Evolutionary conservation across 2,888 invertebrate species (phyloP).

Genomic region (Lacanobia oleracea): DNA sequence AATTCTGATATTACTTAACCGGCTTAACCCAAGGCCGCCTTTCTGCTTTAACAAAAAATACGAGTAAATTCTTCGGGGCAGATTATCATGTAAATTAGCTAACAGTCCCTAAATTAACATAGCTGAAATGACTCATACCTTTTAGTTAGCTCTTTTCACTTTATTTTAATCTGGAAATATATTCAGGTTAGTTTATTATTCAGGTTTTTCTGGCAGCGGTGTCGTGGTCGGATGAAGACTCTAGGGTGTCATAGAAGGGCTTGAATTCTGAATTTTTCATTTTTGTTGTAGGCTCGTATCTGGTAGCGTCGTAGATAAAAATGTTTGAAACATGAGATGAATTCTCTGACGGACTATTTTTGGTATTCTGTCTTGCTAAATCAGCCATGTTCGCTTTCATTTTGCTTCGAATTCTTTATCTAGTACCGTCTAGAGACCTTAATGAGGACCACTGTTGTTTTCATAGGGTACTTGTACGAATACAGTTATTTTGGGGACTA

Average conservation of each 20-base stretch:
- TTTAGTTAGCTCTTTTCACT: slow-evolving; percentile 45
- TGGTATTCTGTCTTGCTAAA: neutral
- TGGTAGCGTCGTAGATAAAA: slow-evolving; percentile 28
- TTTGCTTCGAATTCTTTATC: neutral
- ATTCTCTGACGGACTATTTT: slow-evolving; percentile 12
- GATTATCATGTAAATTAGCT: slow-evolving; percentile 64
- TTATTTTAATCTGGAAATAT: slow-evolving; percentile 42
- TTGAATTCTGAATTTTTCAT: slow-evolving; percentile 62
- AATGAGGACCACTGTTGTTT: neutral
- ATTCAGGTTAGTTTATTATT: slow-evolving; percentile 53
- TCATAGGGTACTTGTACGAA: too few species aligned
- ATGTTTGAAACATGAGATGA: slow-evolving; percentile 33
- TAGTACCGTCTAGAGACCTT: neutral
- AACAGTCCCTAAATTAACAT: slow-evolving; percentile 56
- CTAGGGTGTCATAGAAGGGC: slow-evolving; percentile 54
- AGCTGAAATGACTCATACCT: slow-evolving; percentile 33
- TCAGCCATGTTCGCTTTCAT: neutral
- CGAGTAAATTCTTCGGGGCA: slow-evolving; percentile 29
- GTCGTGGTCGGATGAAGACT: slow-evolving; percentile 36
- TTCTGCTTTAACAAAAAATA: slow-evolving; percentile 51
- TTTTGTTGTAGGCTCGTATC: slow-evolving; percentile 35
- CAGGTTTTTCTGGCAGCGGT: slow-evolving; percentile 39
- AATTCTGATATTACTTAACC: slow-evolving; percentile 55
- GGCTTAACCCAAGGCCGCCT: slow-evolving; percentile 37
- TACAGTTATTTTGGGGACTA: neutral